phyloP scores from a whole-genome alignment of 2,797 vertebrate genomes.

The Mus caroli region DNA sequence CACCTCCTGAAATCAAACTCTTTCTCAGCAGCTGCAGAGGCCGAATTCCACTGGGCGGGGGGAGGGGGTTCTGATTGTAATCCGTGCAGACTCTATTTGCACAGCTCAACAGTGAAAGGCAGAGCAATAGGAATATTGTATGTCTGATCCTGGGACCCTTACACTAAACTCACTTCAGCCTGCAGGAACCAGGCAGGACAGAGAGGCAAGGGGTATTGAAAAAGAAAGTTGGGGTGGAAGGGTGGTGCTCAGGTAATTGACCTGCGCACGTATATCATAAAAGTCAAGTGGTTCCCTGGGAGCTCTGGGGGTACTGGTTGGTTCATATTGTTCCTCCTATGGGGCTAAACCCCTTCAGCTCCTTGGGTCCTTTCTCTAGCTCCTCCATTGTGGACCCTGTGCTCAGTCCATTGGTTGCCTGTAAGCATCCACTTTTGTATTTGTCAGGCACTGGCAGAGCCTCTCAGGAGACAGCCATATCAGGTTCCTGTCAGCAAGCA shows the following conservation, averaged over 20 bases:
- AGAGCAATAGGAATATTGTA: slow-evolving; percentile 81
- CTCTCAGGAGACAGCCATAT: no score
- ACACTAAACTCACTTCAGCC: slow-evolving; percentile 76
- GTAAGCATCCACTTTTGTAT: no score
- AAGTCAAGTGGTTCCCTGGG: not conserved
- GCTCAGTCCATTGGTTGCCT: no score
- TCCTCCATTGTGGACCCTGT: no score
- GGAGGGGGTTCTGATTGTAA: not conserved
- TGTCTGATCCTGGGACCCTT: slow-evolving; percentile 53
- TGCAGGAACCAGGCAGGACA: slow-evolving; percentile 66
- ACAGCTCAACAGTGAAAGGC: not conserved
- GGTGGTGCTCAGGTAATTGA: not conserved
- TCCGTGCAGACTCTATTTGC: slow-evolving; percentile 53
- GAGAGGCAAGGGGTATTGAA: slow-evolving; percentile 24
- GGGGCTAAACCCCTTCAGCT: no score
- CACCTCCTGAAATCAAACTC: slow-evolving; percentile 76
- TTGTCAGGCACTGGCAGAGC: no score
- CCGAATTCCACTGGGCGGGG: slow-evolving; percentile 41
- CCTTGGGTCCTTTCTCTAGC: no score
- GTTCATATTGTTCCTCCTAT: no score
- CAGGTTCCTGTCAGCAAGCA: no score
- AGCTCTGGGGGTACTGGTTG: no score
- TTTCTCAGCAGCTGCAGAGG: slow-evolving; percentile 72
- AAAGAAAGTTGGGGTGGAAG: not conserved
- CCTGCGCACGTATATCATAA: not conserved